phyloP scores from a whole-genome alignment of 2,888 invertebrate species.

The Aporophyla lueneburgensis region DNA sequence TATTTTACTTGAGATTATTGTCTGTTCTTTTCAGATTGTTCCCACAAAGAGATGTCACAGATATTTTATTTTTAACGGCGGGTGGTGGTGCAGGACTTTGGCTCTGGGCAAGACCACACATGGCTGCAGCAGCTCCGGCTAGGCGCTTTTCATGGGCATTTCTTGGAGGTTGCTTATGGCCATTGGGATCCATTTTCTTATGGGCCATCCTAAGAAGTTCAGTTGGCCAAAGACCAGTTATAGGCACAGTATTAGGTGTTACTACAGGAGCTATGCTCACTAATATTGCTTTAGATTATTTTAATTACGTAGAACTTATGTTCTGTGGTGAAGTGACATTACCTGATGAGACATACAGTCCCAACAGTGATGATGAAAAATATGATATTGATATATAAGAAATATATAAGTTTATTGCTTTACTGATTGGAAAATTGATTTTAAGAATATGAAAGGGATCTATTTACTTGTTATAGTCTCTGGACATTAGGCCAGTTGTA shows the following conservation, averaged over 20 bases:
- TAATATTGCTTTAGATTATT: slow-evolving; percentile 92
- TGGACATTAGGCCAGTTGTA: background rate
- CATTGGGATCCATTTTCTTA: slow-evolving; percentile 96
- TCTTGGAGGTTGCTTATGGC: slow-evolving; percentile 95
- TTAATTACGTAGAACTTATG: slow-evolving; percentile 92
- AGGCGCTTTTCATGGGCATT: slow-evolving; percentile 93
- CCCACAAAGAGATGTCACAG: slow-evolving; percentile 94
- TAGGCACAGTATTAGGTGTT: slow-evolving; percentile 93
- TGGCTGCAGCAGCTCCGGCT: slow-evolving; percentile 92
- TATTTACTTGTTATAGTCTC: slow-evolving; percentile 54
- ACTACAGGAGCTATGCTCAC: slow-evolving; percentile 93
- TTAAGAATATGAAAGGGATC: slow-evolving; percentile 37
- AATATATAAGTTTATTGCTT: slow-evolving; percentile 37
- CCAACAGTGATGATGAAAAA: slow-evolving; percentile 90
- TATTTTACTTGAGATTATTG: background rate
- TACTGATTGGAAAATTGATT: slow-evolving; percentile 46
- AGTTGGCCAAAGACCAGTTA: slow-evolving; percentile 92
- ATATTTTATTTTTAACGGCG: slow-evolving; percentile 95
- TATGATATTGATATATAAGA: slow-evolving; percentile 88
- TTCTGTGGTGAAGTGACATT: slow-evolving; percentile 89
- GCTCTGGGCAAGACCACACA: slow-evolving; percentile 95
- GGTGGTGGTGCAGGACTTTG: slow-evolving; percentile 96
- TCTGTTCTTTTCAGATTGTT: slow-evolving; percentile 90
- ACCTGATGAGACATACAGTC: slow-evolving; percentile 86
- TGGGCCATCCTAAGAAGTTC: slow-evolving; percentile 97